Conservation (phyloP, 2,113 vertebrate genomes). For the Tursiops truncatus region DNA sequence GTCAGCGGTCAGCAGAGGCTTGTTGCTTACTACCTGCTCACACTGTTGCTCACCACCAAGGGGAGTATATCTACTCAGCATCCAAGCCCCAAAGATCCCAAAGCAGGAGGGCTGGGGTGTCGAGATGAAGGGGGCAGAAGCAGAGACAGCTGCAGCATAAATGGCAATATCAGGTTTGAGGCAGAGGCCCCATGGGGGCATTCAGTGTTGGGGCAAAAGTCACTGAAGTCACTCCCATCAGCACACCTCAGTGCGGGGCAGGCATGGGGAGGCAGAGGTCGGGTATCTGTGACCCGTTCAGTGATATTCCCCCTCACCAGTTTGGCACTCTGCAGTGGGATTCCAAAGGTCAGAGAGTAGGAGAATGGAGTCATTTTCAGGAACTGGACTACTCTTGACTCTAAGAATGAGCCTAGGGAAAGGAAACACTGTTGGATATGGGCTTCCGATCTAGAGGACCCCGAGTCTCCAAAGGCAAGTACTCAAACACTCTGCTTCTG, state of each 20-base stretch:
- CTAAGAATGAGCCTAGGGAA: background rate
- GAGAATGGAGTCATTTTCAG: slow-evolving; percentile 15
- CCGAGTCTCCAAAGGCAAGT: background rate
- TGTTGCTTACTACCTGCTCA: background rate
- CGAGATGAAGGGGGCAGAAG: background rate
- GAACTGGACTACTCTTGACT: background rate
- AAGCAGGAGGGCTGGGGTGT: background rate
- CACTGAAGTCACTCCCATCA: background rate
- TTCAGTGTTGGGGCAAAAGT: background rate
- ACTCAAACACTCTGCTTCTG: background rate
- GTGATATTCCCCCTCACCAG: background rate
- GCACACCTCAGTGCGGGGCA: background rate
- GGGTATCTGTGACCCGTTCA: background rate
- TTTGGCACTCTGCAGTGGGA: background rate
- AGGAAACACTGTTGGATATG: background rate
- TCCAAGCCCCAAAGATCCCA: background rate
- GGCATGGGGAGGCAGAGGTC: fast-evolving
- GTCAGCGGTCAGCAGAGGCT: background rate
- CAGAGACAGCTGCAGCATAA: background rate
- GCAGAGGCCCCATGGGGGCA: background rate
- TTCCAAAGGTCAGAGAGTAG: background rate
- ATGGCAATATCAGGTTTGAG: background rate
- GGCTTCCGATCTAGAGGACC: background rate
- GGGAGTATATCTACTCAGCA: background rate
- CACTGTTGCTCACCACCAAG: background rate